A percentile compares a stretch with the other conserved stretches of the same genome.
Conservation (phyloP, 2,888 invertebrate genomes). For the Diarsia brunnea region DNA sequence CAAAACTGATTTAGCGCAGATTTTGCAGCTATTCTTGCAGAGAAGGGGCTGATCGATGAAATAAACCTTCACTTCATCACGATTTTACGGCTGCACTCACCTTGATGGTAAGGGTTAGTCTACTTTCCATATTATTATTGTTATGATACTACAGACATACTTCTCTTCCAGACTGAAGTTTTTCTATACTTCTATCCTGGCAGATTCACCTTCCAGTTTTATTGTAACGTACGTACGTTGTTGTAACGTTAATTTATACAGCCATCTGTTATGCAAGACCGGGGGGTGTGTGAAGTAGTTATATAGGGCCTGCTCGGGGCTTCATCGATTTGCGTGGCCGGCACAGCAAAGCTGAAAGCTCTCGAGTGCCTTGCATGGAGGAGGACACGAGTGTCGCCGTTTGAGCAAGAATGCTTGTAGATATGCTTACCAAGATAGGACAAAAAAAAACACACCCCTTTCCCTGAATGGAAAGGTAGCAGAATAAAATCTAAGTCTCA, state of each 20-base stretch:
- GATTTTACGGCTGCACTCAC: not conserved
- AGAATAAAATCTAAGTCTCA: not conserved
- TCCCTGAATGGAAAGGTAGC: not conserved
- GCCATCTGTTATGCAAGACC: not conserved
- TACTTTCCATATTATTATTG: not conserved
- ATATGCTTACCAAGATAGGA: not conserved
- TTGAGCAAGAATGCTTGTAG: not conserved
- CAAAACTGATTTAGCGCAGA: not conserved
- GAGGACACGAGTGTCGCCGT: too few species aligned
- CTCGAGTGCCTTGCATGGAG: not conserved
- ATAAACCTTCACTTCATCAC: not conserved
- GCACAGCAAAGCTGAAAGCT: not conserved
- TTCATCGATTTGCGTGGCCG: constrained; percentile 28
- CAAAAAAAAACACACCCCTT: too few species aligned
- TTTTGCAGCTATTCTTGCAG: not conserved
- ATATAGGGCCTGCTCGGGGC: too few species aligned
- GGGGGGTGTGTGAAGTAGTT: not conserved
- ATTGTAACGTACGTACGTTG: not conserved
- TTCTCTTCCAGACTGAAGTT: not conserved
- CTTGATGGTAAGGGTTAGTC: not conserved
- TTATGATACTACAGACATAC: not conserved
- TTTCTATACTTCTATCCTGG: not conserved
- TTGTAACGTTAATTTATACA: not conserved
- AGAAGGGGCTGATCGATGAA: not conserved
- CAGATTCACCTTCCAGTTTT: not conserved